Conservation (phyloP, 2,113 vertebrate genomes). For the Gambusia holbrooki region DNA sequence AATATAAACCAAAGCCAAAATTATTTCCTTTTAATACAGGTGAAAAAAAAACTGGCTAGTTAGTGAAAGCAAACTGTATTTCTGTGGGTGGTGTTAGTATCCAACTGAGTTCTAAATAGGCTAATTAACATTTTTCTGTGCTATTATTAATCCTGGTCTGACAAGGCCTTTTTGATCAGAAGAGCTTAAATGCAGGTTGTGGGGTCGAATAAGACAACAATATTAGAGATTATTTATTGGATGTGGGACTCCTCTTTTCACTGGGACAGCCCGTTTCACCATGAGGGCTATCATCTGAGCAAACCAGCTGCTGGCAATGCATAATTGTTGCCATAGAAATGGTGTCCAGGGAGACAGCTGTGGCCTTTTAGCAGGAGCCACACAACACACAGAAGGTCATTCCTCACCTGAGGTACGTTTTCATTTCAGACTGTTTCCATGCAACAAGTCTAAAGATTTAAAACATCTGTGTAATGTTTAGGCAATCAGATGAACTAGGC, state of each 20-base stretch:
- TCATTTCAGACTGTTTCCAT: constrained; percentile 73
- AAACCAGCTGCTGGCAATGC: constrained; percentile 51
- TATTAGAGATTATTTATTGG: constrained; percentile 63
- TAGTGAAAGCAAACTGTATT: constrained; percentile 33
- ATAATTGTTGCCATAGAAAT: constrained; percentile 71
- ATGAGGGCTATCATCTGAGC: constrained; percentile 49
- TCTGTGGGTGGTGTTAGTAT: constrained; percentile 15
- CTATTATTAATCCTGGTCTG: constrained; percentile 39
- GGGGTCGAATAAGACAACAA: constrained; percentile 56
- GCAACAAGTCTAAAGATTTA: constrained; percentile 59
- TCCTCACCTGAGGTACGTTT: constrained; percentile 71
- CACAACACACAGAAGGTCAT: constrained; percentile 77
- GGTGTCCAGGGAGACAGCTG: constrained; percentile 69
- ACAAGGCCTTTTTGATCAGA: constrained; percentile 40
- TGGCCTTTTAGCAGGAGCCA: constrained; percentile 70
- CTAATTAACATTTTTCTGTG: constrained; percentile 15
- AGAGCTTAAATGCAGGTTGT: constrained; percentile 48
- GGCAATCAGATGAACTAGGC: not conserved
- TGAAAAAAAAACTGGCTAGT: constrained; percentile 16
- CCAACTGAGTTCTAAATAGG: constrained; percentile 29
- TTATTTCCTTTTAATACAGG: constrained; percentile 34
- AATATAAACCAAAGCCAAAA: constrained; percentile 41
- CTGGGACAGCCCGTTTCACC: constrained; percentile 50
- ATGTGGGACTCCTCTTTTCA: constrained; percentile 17
- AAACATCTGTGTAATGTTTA: constrained; percentile 5